Conservation (phyloP, 1,140 invertebrate species). For the Psilanteris sp. region DNA sequence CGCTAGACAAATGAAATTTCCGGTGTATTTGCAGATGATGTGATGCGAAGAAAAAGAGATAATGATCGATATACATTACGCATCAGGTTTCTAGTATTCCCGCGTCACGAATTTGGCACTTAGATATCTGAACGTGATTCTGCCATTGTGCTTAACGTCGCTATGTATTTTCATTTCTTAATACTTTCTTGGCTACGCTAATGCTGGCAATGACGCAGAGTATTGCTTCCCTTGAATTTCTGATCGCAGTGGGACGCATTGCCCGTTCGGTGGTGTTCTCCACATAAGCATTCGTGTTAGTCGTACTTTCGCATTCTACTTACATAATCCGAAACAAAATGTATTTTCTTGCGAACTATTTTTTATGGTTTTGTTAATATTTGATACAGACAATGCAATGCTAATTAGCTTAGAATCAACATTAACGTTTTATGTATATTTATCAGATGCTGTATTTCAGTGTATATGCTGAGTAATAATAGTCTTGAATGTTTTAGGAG, state of each 20-base stretch:
- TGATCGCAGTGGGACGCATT: constrained; percentile 57
- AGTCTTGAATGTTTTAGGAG: too few species aligned
- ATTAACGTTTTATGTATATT: too few species aligned
- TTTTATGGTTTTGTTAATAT: constrained; percentile 1
- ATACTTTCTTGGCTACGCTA: constrained; percentile 57
- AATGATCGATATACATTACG: constrained; percentile 43
- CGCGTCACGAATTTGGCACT: constrained; percentile 48
- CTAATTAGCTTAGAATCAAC: too few species aligned
- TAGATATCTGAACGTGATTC: constrained; percentile 29
- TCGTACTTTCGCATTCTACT: constrained; percentile 60
- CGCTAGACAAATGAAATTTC: constrained; percentile 20
- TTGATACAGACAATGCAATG: too few species aligned
- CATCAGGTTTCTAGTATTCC: constrained; percentile 30
- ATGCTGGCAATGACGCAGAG: constrained; percentile 58
- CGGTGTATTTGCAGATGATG: constrained; percentile 4
- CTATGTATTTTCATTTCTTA: constrained; percentile 59
- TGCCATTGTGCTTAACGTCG: constrained; percentile 49
- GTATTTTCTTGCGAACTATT: constrained; percentile 25
- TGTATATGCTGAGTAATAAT: too few species aligned
- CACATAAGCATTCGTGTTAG: constrained; percentile 54
- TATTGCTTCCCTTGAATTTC: constrained; percentile 59
- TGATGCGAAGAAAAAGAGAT: constrained; percentile 3
- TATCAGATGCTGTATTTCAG: too few species aligned
- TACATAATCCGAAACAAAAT: constrained; percentile 60
- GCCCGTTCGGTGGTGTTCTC: constrained; percentile 26